Evolutionary conservation across 2,113 vertebrate genomes (phyloP), one percentile per base, ranked within the genome.

Genomic region (Agapornis roseicollis): DNA sequence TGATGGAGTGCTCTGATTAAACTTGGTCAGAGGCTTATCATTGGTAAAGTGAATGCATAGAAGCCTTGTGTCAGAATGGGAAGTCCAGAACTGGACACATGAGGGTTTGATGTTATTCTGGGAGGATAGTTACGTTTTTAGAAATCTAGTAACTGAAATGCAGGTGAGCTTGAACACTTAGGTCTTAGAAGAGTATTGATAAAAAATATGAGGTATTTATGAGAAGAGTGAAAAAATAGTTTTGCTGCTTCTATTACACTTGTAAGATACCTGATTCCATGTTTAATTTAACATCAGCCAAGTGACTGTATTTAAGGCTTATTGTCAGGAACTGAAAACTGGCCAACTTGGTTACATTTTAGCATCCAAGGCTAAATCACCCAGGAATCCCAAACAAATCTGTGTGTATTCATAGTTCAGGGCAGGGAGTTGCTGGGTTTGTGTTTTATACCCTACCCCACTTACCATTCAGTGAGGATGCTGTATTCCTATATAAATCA

Each of bases 391-490:
- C 61, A 81, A 25, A 28, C 46, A n/a, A 8, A 50, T 68, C 20
- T 39, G 16, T 64, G 60, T 63, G 28, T 3, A 14, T 72, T 82
- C 0, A 0, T 76, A 52, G 42, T 27, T 90, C 2, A 0, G n/a
- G 25, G 11, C 33, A 58, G 56, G 56, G 13, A 35, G 56, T 35
- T 35, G 56, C 13, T 58, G 4, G 3, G 0, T 1, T 17, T 25
- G 68, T 42, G 13, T 22, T 80, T 81, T 28, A 58, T 24, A 84
- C 35, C 10, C 20, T 27, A 87, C 31, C 7, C 17, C 6, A 71
- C 0, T 31, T 49, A 25, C 58, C 1, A 1, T 17, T 65, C 37
- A 17, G 25, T 55, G 41, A 87, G 56, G 35, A 46, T 71, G 28
- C 41, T n/a, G 1, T n/a, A 24, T 68, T 79, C 3, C 1, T 49